phyloP scores from a whole-genome alignment of 2,113 vertebrate species.

The Hippocampus zosterae region DNA sequence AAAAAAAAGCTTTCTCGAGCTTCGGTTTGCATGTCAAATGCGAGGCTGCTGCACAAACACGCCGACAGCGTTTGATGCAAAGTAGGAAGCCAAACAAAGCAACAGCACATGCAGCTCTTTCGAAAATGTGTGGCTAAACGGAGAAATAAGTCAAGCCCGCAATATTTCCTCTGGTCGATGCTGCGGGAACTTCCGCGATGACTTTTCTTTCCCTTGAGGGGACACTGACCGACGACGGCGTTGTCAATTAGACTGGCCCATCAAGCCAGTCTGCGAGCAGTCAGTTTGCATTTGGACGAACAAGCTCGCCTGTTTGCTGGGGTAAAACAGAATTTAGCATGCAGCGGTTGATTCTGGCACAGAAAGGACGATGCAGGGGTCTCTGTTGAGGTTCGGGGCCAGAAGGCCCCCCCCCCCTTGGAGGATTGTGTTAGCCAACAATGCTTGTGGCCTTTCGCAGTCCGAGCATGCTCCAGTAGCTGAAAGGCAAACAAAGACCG shows the following conservation, averaged over 20 bases:
- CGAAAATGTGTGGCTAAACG: background rate
- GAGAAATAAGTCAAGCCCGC: background rate
- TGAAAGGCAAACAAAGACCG: conserved; percentile 56
- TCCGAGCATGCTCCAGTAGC: conserved; percentile 53
- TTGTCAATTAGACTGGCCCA: conserved; percentile 23
- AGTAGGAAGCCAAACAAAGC: conserved; percentile 8
- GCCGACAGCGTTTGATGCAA: conserved; percentile 19
- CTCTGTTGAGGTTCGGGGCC: conserved; percentile 42
- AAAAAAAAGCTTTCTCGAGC: conserved; percentile 16
- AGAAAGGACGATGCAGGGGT: conserved; percentile 38
- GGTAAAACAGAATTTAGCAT: conserved; percentile 44
- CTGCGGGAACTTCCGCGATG: conserved; percentile 26
- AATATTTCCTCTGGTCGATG: background rate
- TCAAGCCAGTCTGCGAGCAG: conserved; percentile 12
- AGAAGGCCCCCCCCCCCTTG: conserved; percentile 47
- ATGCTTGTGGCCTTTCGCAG: conserved; percentile 61
- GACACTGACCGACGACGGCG: conserved; percentile 10
- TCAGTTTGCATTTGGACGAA: conserved; percentile 25
- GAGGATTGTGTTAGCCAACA: conserved; percentile 67
- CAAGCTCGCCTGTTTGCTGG: conserved; percentile 18
- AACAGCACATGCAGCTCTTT: background rate
- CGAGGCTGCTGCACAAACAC: conserved; percentile 21
- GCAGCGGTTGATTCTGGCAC: conserved; percentile 40
- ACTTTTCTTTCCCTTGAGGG: conserved; percentile 17
- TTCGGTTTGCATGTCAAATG: conserved; percentile 22